Evolutionary conservation across 2,113 vertebrate species (phyloP).

Genomic region (Tetrao urogallus): DNA sequence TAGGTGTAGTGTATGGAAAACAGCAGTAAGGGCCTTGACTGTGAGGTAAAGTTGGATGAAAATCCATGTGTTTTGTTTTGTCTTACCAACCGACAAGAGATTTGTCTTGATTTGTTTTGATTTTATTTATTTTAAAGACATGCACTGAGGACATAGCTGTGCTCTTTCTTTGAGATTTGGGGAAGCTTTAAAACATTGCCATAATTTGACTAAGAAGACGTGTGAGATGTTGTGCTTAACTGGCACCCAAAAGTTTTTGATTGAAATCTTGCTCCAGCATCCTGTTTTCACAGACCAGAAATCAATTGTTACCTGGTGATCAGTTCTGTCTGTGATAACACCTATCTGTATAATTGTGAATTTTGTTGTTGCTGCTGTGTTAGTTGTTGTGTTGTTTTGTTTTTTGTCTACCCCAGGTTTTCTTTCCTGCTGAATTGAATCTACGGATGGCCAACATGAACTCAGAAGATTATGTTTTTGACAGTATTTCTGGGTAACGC

Average conservation of each 20-base stretch:
- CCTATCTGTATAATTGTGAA: constrained; percentile 18
- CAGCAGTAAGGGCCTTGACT: background rate
- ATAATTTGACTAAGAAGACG: background rate
- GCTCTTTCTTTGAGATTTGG: background rate
- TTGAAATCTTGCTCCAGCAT: background rate
- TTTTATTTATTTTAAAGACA: background rate
- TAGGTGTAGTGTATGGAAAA: background rate
- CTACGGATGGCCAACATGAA: constrained; percentile 92
- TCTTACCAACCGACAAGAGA: fast-evolving
- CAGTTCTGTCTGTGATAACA: background rate
- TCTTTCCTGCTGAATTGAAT: constrained; percentile 93
- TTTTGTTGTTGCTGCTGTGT: background rate
- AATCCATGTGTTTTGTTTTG: background rate
- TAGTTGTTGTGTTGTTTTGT: constrained; percentile 65
- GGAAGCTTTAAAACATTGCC: background rate
- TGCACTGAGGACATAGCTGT: background rate
- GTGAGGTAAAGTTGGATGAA: background rate
- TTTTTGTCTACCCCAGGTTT: constrained; percentile 83
- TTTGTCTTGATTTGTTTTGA: background rate
- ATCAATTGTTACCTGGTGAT: background rate
- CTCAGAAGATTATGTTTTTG: constrained; percentile 91
- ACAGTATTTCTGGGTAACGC: constrained; percentile 82
- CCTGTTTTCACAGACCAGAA: background rate
- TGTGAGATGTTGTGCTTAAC: background rate
- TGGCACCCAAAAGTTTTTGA: background rate